A percentile compares a stretch with the other conserved stretches of the same genome.
Conservation (phyloP, 2,797 vertebrate genomes). For the Antennarius maculatus region DNA sequence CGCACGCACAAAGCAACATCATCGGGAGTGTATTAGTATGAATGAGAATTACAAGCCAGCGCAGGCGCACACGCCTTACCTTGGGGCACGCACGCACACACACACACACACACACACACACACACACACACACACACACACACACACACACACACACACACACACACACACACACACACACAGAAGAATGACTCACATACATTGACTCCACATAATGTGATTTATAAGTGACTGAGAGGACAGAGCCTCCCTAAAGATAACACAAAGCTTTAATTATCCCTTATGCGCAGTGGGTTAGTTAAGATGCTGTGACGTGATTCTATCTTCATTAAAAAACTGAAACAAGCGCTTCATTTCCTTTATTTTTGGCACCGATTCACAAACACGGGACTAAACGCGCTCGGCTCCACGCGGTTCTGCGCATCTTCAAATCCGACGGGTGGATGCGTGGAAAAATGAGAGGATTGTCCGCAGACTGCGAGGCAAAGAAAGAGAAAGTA, state of each 20-base stretch:
- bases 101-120: too few species aligned
- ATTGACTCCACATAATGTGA: constrained; percentile 68
- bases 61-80: constrained; percentile 17
- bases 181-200: constrained; percentile 58
- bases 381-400: constrained; percentile 42
- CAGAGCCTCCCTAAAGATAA: constrained; percentile 60
- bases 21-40: constrained; percentile 59
- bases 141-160: too few species aligned
- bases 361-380: constrained; percentile 30
- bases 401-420: constrained; percentile 61
- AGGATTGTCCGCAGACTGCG: constrained; percentile 43
- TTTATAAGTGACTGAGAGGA: constrained; percentile 75
- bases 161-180: constrained; percentile 18
- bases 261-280: constrained; percentile 57
- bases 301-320: constrained; percentile 50
- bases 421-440: constrained; percentile 50
- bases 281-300: constrained; percentile 37
- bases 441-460: constrained; percentile 35
- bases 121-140: too few species aligned
- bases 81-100: constrained; percentile 24
- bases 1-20: constrained; percentile 47
- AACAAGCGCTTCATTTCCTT: constrained; percentile 59
- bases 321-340: constrained; percentile 53
- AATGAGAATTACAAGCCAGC: constrained; percentile 59
- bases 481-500: constrained; percentile 51